These are phyloP conservation scores for Heliothis virescens DNA, from an alignment of 1,140 invertebrate genomes.

Conservation along the genomic window DNA sequence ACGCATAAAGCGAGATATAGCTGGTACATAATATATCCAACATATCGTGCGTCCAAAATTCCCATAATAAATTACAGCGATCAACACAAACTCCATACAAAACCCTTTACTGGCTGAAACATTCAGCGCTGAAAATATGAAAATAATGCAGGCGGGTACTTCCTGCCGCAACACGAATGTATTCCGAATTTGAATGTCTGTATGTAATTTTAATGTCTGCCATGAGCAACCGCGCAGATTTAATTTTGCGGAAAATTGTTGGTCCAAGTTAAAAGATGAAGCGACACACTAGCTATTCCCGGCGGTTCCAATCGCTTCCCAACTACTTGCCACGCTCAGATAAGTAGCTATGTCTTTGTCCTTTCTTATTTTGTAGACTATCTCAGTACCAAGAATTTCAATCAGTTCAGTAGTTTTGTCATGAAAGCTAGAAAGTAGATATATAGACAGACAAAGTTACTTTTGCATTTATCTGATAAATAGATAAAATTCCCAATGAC, in stretches of 20 bases:
- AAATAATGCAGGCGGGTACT: slow-evolving; percentile 40
- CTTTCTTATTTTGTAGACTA: no score
- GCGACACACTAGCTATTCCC: neutral
- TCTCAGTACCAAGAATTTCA: no score
- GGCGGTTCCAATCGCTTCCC: no score
- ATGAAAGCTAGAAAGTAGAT: no score
- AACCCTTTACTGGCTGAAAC: slow-evolving; percentile 30
- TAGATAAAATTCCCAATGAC: no score
- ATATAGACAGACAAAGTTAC: no score
- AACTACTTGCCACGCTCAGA: neutral
- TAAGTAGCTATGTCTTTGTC: no score
- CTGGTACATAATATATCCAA: no score
- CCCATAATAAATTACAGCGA: slow-evolving; percentile 2
- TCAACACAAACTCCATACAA: slow-evolving; percentile 24
- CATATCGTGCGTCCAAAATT: neutral
- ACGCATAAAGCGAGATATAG: no score
- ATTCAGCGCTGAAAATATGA: slow-evolving; percentile 46
- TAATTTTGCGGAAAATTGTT: slow-evolving; percentile 62
- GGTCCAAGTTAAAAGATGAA: slow-evolving; percentile 36
- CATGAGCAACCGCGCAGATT: slow-evolving; percentile 56
- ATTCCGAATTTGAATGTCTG: slow-evolving; percentile 53
- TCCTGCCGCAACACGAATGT: slow-evolving; percentile 45
- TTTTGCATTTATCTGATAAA: no score
- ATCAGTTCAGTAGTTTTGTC: no score
- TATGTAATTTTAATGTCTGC: slow-evolving; percentile 64